Percentiles rank a stretch among this genome's conserved stretches.
phyloP scores from a whole-genome alignment of 2,113 vertebrate genomes.

The Atrichornis clamosus region DNA sequence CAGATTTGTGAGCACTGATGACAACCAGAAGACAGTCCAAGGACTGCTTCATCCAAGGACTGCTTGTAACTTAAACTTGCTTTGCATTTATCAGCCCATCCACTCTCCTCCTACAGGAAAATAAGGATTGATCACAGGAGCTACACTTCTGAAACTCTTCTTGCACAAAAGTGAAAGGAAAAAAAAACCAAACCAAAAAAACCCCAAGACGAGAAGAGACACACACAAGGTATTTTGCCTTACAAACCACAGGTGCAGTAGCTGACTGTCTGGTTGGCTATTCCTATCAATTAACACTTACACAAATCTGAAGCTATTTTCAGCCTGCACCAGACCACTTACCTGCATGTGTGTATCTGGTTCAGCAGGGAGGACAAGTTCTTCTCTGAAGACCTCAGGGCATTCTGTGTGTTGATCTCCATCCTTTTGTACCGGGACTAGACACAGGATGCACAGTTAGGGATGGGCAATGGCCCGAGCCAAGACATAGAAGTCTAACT shows the following conservation, averaged over 20 bases:
- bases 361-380: conserved; percentile 73
- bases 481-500: neutral
- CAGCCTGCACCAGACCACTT: neutral
- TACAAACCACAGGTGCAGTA: neutral
- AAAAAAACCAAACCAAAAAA: neutral
- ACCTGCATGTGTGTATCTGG: conserved; percentile 79
- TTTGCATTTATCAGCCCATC: neutral
- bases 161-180: neutral
- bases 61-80: neutral
- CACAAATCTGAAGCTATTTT: neutral
- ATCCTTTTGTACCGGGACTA: conserved; percentile 72
- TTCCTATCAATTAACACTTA: neutral
- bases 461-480: neutral
- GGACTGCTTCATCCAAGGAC: neutral
- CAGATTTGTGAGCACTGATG: neutral
- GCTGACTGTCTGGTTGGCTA: neutral
- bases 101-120: neutral
- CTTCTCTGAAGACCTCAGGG: conserved; percentile 70
- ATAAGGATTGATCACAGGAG: neutral
- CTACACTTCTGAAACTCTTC: neutral
- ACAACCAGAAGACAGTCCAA: neutral
- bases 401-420: conserved; percentile 51
- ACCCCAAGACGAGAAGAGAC: too few species aligned
- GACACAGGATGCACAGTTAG: neutral
- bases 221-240: neutral